Evolutionary conservation across 35 echinoderm and acorn worm genomes (phyloP).

Genomic region (Patiria miniata): DNA sequence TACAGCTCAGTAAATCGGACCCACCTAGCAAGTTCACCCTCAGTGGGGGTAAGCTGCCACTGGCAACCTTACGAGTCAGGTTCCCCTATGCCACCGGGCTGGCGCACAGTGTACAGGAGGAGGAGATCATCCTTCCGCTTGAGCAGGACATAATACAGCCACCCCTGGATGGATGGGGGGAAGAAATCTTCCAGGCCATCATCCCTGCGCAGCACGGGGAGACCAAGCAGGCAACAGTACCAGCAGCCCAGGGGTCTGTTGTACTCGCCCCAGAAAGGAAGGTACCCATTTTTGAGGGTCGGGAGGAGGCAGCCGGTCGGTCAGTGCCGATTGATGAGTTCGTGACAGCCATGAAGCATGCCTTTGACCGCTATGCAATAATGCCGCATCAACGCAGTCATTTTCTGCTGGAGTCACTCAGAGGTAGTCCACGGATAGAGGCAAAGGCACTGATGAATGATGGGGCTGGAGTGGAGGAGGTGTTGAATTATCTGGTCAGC

Average conservation of each 20-base stretch:
- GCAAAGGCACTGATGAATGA: background rate
- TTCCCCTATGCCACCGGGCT: too few relatives aligned
- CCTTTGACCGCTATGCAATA: background rate
- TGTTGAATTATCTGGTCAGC: background rate
- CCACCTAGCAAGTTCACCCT: too few relatives aligned
- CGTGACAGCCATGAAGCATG: background rate
- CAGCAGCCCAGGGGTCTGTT: background rate
- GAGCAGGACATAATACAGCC: background rate
- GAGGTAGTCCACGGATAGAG: background rate
- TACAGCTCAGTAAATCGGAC: too few relatives aligned
- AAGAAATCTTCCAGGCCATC: background rate
- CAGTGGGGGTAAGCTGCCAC: too few relatives aligned
- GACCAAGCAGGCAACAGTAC: background rate
- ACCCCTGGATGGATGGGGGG: background rate
- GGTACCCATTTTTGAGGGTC: background rate
- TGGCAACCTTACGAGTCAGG: too few relatives aligned
- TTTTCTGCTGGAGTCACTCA: background rate
- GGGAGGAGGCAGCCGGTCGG: background rate
- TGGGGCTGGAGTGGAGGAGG: background rate
- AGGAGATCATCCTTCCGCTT: background rate
- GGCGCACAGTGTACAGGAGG: too few relatives aligned
- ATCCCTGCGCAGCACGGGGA: too few relatives aligned
- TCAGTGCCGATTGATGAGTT: too few relatives aligned
- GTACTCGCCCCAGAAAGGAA: background rate
- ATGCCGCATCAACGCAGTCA: background rate